Evolutionary conservation across 2,888 invertebrate genomes (phyloP).

Genomic region (Blastobasis adustella): DNA sequence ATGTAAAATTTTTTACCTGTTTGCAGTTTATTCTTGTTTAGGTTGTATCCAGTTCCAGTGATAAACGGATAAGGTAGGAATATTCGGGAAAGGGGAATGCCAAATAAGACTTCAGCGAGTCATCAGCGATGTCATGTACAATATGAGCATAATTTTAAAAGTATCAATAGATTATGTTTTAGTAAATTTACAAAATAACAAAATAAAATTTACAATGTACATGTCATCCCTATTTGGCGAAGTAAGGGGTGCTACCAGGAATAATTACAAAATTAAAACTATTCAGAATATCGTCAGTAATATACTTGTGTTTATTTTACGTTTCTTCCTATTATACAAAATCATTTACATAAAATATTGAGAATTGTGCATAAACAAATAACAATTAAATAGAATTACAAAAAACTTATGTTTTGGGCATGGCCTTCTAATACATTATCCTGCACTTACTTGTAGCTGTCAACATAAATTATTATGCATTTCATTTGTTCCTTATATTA

Average conservation of each 20-base stretch:
- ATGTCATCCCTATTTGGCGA: conserved; percentile 74
- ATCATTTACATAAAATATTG: conserved; percentile 76
- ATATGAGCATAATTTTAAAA: conserved; percentile 11
- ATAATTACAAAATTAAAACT: conserved; percentile 74
- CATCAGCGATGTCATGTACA: conserved; percentile 69
- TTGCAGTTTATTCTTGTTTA: not conserved
- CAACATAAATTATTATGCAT: conserved; percentile 63
- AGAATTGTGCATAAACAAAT: conserved; percentile 77
- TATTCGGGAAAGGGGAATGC: conserved; percentile 52
- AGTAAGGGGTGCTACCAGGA: conserved; percentile 76
- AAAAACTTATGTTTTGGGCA: conserved; percentile 66
- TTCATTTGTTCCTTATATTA: conserved; percentile 64
- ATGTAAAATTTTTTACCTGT: conserved; percentile 5
- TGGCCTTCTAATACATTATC: conserved; percentile 66
- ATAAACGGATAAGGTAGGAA: conserved; percentile 19
- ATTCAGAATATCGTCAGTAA: conserved; percentile 72
- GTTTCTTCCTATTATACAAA: conserved; percentile 75
- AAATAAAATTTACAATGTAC: conserved; percentile 38
- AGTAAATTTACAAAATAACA: conserved; percentile 3
- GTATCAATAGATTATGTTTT: conserved; percentile 1
- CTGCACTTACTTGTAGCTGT: conserved; percentile 67
- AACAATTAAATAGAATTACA: conserved; percentile 76
- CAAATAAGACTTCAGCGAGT: conserved; percentile 42
- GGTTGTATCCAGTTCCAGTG: no score
- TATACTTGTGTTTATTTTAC: conserved; percentile 76